These are phyloP conservation scores for Periophthalmodon schlosseri DNA, from an alignment of 2,113 vertebrate genomes.

Conservation along the genomic window DNA sequence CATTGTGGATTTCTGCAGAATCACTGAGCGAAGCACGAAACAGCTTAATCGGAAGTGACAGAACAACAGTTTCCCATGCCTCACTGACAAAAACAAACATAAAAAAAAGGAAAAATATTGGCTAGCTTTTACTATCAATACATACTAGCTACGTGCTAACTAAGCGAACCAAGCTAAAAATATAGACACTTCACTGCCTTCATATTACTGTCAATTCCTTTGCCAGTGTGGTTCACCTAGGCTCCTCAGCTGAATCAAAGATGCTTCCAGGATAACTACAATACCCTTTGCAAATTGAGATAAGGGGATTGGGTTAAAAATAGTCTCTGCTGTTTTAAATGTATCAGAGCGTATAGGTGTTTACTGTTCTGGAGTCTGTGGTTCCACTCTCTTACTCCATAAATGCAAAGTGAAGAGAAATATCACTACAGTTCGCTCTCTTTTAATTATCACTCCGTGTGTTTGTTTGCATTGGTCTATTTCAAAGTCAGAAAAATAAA, in stretches of 20 bases:
- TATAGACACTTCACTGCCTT: background rate
- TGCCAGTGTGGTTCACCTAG: background rate
- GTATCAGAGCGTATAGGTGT: background rate
- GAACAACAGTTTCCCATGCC: background rate
- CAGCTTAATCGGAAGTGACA: background rate
- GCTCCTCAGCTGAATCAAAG: background rate
- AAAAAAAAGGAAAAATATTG: too few relatives aligned
- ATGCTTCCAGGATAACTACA: background rate
- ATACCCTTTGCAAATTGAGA: background rate
- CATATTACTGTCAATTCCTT: background rate
- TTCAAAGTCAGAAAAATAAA: background rate
- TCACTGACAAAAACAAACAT: background rate
- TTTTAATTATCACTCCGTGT: background rate
- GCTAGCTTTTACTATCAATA: too few relatives aligned
- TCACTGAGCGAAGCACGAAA: too few relatives aligned
- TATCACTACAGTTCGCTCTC: background rate
- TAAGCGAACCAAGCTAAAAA: background rate
- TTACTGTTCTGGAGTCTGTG: background rate
- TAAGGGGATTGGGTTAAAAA: too few relatives aligned
- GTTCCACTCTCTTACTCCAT: background rate
- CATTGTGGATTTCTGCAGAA: too few relatives aligned
- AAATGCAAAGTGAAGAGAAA: background rate
- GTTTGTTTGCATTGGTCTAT: conserved; percentile 4
- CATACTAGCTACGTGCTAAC: too few relatives aligned
- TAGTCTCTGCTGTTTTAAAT: background rate